Evolutionary conservation across 2,113 vertebrate genomes (phyloP).

Genomic region (Phoenicopterus ruber): DNA sequence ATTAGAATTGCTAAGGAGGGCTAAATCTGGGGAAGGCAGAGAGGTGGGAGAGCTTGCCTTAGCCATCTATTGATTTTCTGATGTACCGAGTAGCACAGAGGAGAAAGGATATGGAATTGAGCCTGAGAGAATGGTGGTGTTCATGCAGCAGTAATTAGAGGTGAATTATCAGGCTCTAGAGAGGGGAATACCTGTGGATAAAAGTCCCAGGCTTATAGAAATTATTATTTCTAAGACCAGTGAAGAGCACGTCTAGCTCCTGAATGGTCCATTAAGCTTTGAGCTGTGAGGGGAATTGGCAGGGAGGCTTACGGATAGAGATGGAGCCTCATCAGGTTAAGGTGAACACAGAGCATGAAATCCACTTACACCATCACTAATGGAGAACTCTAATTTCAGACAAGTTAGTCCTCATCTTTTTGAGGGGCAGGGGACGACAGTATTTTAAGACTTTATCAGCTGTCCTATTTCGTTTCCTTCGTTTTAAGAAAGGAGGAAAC

Average conservation of each 20-base stretch:
- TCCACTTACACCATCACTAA: background rate
- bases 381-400: background rate
- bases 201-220: conserved; percentile 22
- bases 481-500: background rate
- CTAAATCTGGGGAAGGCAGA: background rate
- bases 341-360: background rate
- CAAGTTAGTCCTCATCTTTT: background rate
- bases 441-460: background rate
- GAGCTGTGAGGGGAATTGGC: conserved; percentile 1
- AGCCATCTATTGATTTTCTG: conserved; percentile 28
- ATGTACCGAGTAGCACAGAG: background rate
- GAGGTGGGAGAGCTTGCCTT: background rate
- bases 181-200: conserved; percentile 1
- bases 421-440: background rate
- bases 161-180: conserved; percentile 20
- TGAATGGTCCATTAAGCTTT: conserved; percentile 37
- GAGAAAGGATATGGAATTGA: background rate
- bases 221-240: conserved; percentile 12
- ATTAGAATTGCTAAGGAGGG: background rate
- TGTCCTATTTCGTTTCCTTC: background rate
- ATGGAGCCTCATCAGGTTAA: background rate
- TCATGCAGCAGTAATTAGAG: conserved; percentile 34
- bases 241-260: background rate
- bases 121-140: background rate
- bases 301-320: background rate